These are phyloP conservation scores for Kobus ellipsiprymnus DNA, from an alignment of 2,113 vertebrate genomes.

Conservation along the genomic window DNA sequence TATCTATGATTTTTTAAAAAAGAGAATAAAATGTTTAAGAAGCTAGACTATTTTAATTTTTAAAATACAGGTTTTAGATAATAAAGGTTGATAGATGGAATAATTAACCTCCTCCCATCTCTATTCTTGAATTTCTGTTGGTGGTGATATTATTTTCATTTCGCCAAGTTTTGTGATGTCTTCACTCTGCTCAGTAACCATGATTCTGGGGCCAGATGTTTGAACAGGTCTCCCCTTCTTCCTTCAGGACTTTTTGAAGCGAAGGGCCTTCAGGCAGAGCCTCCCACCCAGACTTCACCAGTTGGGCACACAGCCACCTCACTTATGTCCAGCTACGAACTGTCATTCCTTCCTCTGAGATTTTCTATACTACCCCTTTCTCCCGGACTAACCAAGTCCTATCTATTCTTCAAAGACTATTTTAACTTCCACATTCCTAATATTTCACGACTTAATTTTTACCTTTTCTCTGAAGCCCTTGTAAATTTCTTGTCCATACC, in stretches of 20 bases:
- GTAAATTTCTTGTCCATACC: not conserved
- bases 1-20: not conserved
- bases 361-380: not conserved
- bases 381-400: not conserved
- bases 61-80: not conserved
- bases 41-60: not conserved
- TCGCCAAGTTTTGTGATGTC: not conserved
- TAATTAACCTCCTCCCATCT: not conserved
- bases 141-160: not conserved
- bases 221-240: not conserved
- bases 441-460: not conserved
- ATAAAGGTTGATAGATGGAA: not conserved
- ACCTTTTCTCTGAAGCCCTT: not conserved
- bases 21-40: not conserved
- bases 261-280: not conserved
- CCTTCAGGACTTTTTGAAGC: not conserved
- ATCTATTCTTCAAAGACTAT: not conserved
- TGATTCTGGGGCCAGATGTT: not conserved
- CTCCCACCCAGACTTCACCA: not conserved
- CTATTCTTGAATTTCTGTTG: not conserved
- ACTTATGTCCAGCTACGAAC: accelerated
- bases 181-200: not conserved
- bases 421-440: not conserved
- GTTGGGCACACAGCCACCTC: not conserved
- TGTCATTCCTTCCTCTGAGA: not conserved